Conservation (phyloP, 1,140 invertebrate genomes). For the Brevipalpus yothersi region DNA sequence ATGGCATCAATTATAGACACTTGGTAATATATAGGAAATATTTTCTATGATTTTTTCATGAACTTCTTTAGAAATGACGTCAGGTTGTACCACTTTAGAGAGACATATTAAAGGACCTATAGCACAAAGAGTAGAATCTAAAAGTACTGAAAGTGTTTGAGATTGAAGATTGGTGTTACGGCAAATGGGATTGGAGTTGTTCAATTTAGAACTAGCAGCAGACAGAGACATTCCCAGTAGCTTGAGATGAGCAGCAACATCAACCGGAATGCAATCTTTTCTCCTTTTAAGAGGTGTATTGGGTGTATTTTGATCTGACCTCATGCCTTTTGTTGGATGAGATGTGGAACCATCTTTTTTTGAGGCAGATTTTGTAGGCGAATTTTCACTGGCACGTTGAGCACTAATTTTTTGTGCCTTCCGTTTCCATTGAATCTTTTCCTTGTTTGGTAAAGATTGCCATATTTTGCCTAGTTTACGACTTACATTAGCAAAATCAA, state of each 20-base stretch:
- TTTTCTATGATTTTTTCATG: constrained; percentile 62
- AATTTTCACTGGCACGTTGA: background rate
- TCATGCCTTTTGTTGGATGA: background rate
- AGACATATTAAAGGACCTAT: constrained; percentile 66
- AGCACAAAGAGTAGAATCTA: constrained; percentile 81
- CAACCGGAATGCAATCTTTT: constrained; percentile 37
- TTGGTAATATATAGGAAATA: constrained; percentile 90
- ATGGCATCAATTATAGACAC: constrained; percentile 32
- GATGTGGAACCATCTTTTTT: background rate
- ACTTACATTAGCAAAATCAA: constrained; percentile 19
- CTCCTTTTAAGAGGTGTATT: background rate
- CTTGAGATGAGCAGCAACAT: constrained; percentile 75
- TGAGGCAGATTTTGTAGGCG: background rate
- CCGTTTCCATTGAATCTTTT: constrained; percentile 33
- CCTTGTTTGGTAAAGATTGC: constrained; percentile 18
- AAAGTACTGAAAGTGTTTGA: constrained; percentile 49
- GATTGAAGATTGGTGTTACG: constrained; percentile 51
- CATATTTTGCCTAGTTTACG: constrained; percentile 22
- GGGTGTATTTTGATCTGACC: background rate
- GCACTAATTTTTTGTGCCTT: constrained; percentile 36
- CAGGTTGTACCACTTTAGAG: constrained; percentile 47
- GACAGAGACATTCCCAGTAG: constrained; percentile 73
- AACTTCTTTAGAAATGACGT: constrained; percentile 39
- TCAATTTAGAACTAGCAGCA: constrained; percentile 70
- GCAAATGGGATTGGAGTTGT: constrained; percentile 70